Base-by-base conservation (phyloP, 2,797 vertebrate species). In the Gila robusta region DNA sequence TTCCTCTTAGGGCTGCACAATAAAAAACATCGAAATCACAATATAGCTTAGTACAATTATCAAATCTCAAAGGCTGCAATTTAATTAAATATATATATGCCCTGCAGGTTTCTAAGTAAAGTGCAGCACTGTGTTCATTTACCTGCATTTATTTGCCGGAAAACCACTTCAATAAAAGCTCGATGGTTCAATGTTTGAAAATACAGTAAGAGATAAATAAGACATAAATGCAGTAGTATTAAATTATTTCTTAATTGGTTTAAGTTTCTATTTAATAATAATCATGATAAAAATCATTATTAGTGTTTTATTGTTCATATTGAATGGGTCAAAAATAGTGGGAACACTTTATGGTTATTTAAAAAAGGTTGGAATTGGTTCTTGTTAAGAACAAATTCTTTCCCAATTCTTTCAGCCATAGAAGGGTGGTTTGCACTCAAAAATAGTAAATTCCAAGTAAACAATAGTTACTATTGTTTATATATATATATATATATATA, bases 21-120 rank as follows among this genome's bases (percentile, higher is more conserved):
- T 28, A 52, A 35, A 76, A 21, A 76, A 54, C 35, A 14, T 56
- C 10, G 12, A 37, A 56, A 77, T 23, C 21, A 37, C 23, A 56
- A 37, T 52, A 52, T 35, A 77, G 52, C 73, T 59, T 39, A 8
- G 32, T 59, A 35, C 4, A 37, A 26, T 17, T 26, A 26, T 59
- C 35, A 39, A 41, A 79, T 79, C 35, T 79, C 54, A 41, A 78
- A 79, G 54, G 35, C 35, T 10, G 12, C 37, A 26, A 41, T 78
- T 78, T 62, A 78, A 39, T 62, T n/a, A 41, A 62, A 26, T 6
- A 39, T n/a, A 78, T 39, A 0, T 26, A 17, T 10, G 35, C 23
- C 1, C 35, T 62, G 54, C 0, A 0, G 35, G 54, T n/a, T 78
- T 41, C 35, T 14, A 5, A n/a, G 32, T 59, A n/a, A 62, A 62